Percentiles rank a stretch among this genome's conserved stretches.
Evolutionary conservation across 2,888 invertebrate species (phyloP).

Genomic region (Dugesia japonica): DNA sequence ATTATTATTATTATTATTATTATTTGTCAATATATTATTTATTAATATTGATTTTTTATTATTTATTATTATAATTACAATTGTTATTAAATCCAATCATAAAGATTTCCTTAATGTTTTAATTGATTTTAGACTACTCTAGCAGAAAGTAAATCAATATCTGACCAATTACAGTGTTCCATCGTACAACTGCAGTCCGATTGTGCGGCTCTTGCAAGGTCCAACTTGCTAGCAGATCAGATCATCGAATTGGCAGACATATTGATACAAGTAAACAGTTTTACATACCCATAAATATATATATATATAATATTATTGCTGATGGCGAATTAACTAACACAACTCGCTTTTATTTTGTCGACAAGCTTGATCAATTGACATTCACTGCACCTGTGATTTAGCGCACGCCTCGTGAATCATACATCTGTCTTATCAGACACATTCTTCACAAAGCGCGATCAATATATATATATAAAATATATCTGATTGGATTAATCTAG

Average conservation of each 20-base stretch:
- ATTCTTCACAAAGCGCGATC: not conserved
- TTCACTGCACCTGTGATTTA: not conserved
- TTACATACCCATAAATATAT: not conserved
- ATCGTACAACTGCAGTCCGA: constrained; percentile 12
- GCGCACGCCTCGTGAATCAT: not conserved
- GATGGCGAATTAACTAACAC: not conserved
- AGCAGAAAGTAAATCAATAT: constrained; percentile 1
- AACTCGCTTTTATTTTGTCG: not conserved
- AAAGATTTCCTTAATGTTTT: too few species aligned
- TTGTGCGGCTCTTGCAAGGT: constrained; percentile 5
- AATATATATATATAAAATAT: not conserved
- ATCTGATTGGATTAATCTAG: not conserved
- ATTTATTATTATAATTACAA: too few species aligned
- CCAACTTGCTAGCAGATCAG: not conserved
- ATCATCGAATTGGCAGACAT: constrained; percentile 20
- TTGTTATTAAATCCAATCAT: too few species aligned
- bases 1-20: too few species aligned
- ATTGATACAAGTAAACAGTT: not conserved
- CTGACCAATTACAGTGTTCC: constrained; percentile 5
- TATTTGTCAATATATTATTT: too few species aligned
- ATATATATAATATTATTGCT: too few species aligned
- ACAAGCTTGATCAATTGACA: not conserved
- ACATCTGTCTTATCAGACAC: not conserved
- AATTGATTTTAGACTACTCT: constrained; percentile 10
- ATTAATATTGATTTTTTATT: too few species aligned